These are phyloP conservation scores for Anneissia japonica DNA, from an alignment of 35 echinoderm and acorn worm species.

Conservation along the genomic window DNA sequence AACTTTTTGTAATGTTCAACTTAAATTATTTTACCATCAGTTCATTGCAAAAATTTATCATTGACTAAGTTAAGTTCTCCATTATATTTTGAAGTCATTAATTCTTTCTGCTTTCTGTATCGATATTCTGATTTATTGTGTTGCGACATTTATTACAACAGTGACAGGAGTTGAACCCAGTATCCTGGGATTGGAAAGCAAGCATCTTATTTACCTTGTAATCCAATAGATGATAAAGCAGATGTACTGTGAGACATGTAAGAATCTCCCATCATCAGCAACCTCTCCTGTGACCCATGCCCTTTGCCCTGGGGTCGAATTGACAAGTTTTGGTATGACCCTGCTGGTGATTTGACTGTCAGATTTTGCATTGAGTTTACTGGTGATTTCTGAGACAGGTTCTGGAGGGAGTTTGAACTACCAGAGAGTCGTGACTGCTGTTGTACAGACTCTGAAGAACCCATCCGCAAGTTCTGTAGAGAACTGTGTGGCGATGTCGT, in stretches of 20 bases:
- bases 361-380: constrained; percentile 70
- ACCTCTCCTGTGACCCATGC: constrained; percentile 63
- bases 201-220: background rate
- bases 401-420: constrained; percentile 1
- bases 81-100: too few relatives aligned
- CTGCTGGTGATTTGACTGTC: constrained; percentile 51
- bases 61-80: too few relatives aligned
- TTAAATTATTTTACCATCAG: too few relatives aligned
- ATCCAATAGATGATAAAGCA: constrained; percentile 59
- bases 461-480: constrained; percentile 17
- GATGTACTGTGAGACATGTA: constrained; percentile 71
- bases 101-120: too few relatives aligned
- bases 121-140: too few relatives aligned
- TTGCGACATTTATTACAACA: too few relatives aligned
- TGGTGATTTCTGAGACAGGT: constrained; percentile 28
- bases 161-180: too few relatives aligned
- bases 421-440: background rate
- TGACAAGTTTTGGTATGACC: constrained; percentile 67
- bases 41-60: too few relatives aligned
- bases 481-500: constrained; percentile 17
- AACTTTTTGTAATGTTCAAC: too few relatives aligned
- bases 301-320: constrained; percentile 2
- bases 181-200: too few relatives aligned
- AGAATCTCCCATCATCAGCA: constrained; percentile 29
- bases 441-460: background rate